Percentiles rank a stretch among this genome's conserved stretches.
Evolutionary conservation across 2,113 vertebrate genomes (phyloP).

Genomic region (Odobenus rosmarus): DNA sequence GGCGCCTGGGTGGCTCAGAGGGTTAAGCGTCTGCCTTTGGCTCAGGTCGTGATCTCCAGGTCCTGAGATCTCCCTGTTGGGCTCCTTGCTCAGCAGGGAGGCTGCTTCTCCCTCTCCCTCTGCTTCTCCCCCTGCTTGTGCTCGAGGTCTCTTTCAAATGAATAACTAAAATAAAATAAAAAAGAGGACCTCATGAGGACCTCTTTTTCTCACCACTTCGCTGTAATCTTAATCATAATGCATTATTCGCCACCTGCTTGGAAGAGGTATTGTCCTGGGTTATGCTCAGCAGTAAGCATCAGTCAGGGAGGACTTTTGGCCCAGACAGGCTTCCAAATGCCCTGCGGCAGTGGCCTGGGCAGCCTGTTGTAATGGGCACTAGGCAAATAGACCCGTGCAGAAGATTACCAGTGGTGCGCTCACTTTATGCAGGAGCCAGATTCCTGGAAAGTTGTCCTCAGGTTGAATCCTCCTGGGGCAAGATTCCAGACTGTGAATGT

Average conservation of each 20-base stretch:
- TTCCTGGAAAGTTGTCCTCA: conserved; percentile 2
- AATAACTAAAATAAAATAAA: too few relatives aligned
- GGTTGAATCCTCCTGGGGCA: neutral
- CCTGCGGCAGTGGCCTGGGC: neutral
- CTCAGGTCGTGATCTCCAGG: too few relatives aligned
- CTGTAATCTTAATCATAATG: neutral
- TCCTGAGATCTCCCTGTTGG: too few relatives aligned
- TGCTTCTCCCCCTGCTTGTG: too few relatives aligned
- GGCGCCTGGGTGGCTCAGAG: too few relatives aligned
- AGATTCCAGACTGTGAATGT: neutral
- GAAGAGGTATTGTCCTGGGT: neutral
- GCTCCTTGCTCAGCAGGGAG: too few relatives aligned
- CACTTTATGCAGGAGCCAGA: neutral
- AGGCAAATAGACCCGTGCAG: neutral
- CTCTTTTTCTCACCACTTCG: neutral
- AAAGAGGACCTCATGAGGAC: neutral
- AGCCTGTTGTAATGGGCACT: neutral
- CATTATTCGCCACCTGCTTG: neutral
- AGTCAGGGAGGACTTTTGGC: neutral
- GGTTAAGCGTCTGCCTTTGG: too few relatives aligned
- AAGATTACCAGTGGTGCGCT: neutral
- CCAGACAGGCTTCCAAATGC: neutral
- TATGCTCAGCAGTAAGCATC: neutral
- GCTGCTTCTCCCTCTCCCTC: too few relatives aligned
- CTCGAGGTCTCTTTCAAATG: too few relatives aligned